These are phyloP conservation scores for Limnephilus lunatus DNA, from an alignment of 2,888 invertebrate genomes.

Conservation along the genomic window DNA sequence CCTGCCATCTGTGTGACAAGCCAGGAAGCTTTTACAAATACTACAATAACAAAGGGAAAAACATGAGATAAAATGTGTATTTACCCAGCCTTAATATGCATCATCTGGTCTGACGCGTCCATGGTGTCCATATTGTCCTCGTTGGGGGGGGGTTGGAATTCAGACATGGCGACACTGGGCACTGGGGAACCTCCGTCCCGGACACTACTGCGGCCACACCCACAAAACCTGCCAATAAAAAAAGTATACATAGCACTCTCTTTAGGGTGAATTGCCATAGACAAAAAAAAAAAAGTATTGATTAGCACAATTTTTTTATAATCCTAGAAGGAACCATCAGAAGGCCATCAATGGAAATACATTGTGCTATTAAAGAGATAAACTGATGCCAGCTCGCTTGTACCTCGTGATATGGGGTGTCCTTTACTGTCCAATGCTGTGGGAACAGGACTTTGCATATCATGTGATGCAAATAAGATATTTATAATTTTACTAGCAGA, in stretches of 20 bases:
- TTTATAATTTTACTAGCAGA: too few relatives aligned
- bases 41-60: neutral
- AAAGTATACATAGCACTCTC: too few relatives aligned
- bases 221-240: neutral
- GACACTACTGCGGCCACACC: neutral
- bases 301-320: neutral
- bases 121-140: conserved; percentile 55
- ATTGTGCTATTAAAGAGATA: too few relatives aligned
- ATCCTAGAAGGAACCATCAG: neutral
- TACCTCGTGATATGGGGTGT: too few relatives aligned
- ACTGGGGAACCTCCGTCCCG: neutral
- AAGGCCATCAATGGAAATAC: neutral
- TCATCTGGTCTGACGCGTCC: conserved; percentile 49
- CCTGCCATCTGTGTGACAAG: too few relatives aligned
- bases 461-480: too few relatives aligned
- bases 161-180: conserved; percentile 21
- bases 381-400: too few relatives aligned
- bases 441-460: too few relatives aligned
- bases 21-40: too few relatives aligned
- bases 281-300: neutral
- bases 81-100: conserved; percentile 49
- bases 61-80: neutral
- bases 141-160: conserved; percentile 13
- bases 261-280: too few relatives aligned
- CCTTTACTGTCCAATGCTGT: too few relatives aligned